Conservation (phyloP, 2,888 invertebrate species). For the Trachelus troglodyta region DNA sequence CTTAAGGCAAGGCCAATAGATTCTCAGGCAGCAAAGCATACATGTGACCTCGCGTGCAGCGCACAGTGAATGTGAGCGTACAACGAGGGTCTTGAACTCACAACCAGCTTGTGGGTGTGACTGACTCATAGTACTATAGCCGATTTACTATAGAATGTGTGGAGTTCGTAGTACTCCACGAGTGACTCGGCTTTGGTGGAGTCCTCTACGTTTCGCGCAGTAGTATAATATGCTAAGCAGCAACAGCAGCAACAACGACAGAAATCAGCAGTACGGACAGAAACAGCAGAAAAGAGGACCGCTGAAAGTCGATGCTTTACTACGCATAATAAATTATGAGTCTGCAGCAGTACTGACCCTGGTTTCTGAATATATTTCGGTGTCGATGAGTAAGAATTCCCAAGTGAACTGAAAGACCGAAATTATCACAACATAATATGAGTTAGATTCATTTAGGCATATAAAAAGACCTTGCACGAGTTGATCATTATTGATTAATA, state of each 20-base stretch:
- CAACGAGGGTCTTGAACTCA: slow-evolving; percentile 62
- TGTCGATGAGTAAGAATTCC: neutral
- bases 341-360: slow-evolving; percentile 46
- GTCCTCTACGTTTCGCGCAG: slow-evolving; percentile 22
- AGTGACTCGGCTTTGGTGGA: slow-evolving; percentile 32
- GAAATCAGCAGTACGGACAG: neutral
- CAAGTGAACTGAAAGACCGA: neutral
- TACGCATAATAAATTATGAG: slow-evolving; percentile 46
- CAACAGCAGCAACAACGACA: slow-evolving; percentile 15
- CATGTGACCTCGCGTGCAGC: slow-evolving; percentile 54
- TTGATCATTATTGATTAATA: neutral
- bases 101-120: slow-evolving; percentile 61
- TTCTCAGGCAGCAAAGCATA: slow-evolving; percentile 33
- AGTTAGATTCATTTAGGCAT: neutral
- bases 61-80: slow-evolving; percentile 37
- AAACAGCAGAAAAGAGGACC: neutral
- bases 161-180: slow-evolving; percentile 48
- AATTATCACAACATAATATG: neutral
- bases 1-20: slow-evolving; percentile 47
- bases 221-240: slow-evolving; percentile 28
- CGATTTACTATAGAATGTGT: slow-evolving; percentile 63
- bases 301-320: slow-evolving; percentile 36
- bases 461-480: neutral
- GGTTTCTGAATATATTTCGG: slow-evolving; percentile 4
- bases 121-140: slow-evolving; percentile 65